Evolutionary conservation across 2,797 vertebrate genomes (phyloP), one percentile per base, ranked within the genome.

Genomic region (Sciaenops ocellatus): DNA sequence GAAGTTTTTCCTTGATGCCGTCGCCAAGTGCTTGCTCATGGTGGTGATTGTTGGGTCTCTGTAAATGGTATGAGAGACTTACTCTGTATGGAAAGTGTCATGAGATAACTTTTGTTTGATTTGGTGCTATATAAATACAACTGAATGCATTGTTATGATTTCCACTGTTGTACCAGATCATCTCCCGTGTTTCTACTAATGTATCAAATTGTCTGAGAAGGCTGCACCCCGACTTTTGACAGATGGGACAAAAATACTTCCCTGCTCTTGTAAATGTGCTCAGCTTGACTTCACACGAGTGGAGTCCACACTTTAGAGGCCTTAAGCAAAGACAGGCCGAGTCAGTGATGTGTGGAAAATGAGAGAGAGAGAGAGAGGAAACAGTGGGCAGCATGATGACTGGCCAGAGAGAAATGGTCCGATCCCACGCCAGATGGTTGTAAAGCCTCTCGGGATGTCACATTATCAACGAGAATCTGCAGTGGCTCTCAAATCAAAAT

Each of bases 391-490:
- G 57, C 50, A 62, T 28, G 22, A 60, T 59, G 42, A 74, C 65
- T 63, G 55, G 59, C 74, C 22, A 51, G 38, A 81, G 75, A 71
- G 72, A 69, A 60, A 82, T 42, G 51, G 50, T 82, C 69, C 3
- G 4, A 69, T 82, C 81, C 74, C 72, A 56, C n/a, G 83, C 64
- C 85, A 86, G 85, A 87, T 81, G 77, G 85, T 79, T 41, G 22
- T 17, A 48, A 56, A 83, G 57, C 66, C 85, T 81, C 65, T 72
- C 9, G 16, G 73, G 83, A 69, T 28, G 64, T 85, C 50, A 72
- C 72, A 73, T 88, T 84, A 83, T 74, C 64, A 62, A 54, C 16
- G 2, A 75, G 55, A 69, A 42, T 38, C 46, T 41, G 56, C 24
- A 15, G 50, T 16, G 44, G 64, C 56, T 75, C 80, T 82, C 24